A percentile compares a stretch with the other conserved stretches of the same genome.
Evolutionary conservation across 2,113 vertebrate species (phyloP).

Genomic region (Lepus americanus): DNA sequence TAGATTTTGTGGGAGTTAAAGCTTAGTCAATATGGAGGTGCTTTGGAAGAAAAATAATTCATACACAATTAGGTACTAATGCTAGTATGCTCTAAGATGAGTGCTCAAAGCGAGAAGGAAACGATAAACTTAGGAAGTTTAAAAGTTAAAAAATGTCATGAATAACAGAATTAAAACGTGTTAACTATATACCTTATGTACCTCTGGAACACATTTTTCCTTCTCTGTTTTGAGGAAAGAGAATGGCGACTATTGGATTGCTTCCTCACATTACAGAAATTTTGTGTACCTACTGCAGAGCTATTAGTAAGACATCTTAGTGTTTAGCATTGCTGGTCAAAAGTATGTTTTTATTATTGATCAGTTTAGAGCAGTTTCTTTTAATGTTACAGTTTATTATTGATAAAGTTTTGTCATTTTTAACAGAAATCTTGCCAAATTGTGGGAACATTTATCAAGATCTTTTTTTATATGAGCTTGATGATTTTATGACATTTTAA

Average conservation of each 20-base stretch:
- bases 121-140: neutral
- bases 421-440: neutral
- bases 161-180: conserved; percentile 11
- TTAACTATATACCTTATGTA: neutral
- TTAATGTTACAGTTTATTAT: neutral
- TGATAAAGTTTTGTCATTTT: neutral
- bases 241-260: neutral
- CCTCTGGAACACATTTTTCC: neutral
- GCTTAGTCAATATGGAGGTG: neutral
- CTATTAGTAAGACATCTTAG: neutral
- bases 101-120: conserved; percentile 31
- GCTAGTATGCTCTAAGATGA: neutral
- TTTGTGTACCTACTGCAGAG: neutral
- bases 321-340: neutral
- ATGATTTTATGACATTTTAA: neutral
- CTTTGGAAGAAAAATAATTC: conserved; percentile 4
- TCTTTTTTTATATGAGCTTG: neutral
- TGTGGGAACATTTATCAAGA: neutral
- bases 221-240: neutral
- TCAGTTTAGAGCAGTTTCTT: neutral
- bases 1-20: neutral
- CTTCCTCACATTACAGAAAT: neutral
- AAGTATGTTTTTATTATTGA: conserved; percentile 46
- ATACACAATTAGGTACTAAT: neutral
- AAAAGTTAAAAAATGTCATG: neutral